Percentiles rank a stretch among this genome's conserved stretches.
Conservation (phyloP, 1,140 invertebrate genomes). For the Lutraria rhynchaena region DNA sequence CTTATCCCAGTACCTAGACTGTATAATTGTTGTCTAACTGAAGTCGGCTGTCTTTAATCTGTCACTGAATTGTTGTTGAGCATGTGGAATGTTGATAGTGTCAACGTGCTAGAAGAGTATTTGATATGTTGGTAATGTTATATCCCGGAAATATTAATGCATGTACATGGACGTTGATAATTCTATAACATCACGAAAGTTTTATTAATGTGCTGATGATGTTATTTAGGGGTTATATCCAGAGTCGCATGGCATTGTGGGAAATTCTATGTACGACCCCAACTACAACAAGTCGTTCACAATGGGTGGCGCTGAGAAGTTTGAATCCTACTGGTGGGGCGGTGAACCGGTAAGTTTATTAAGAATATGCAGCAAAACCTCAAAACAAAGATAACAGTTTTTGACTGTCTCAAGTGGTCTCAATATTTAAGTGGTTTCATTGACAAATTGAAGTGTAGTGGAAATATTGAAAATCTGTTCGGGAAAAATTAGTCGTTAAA, state of each 20-base stretch:
- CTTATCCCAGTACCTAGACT: no score
- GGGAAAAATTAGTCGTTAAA: no score
- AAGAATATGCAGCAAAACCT: no score
- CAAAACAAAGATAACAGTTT: no score
- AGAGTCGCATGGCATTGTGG: constrained; percentile 87
- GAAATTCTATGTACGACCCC: constrained; percentile 86
- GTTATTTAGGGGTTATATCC: constrained; percentile 84
- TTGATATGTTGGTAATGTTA: not conserved
- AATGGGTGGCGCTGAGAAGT: constrained; percentile 72
- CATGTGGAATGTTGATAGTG: not conserved
- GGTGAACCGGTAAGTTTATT: constrained; percentile 80
- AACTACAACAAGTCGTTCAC: constrained; percentile 80
- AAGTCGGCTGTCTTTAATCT: no score
- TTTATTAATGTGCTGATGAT: not conserved
- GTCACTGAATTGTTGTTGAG: no score
- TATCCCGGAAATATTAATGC: not conserved
- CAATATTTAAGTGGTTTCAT: no score
- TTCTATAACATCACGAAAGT: not conserved
- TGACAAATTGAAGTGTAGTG: no score
- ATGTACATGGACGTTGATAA: not conserved
- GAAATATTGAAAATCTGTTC: no score
- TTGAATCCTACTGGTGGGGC: constrained; percentile 72
- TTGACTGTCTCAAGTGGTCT: no score
- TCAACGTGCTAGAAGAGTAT: not conserved
- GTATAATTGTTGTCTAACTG: no score